A percentile compares a stretch with the other conserved stretches of the same genome.
Conservation (phyloP, 2,113 vertebrate genomes). For the Poecilia latipinna region DNA sequence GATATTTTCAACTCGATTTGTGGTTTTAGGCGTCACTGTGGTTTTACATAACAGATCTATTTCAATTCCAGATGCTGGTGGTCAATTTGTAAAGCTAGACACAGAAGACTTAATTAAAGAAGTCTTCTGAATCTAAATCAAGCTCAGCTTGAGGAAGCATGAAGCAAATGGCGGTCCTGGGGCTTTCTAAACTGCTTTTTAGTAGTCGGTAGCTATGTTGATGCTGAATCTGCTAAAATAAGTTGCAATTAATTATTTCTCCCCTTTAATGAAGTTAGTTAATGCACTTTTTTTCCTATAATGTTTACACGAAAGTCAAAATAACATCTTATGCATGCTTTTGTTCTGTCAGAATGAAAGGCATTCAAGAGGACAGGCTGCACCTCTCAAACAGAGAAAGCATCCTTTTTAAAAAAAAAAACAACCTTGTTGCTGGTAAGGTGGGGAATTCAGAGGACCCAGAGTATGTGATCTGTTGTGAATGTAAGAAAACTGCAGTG, state of each 20-base stretch:
- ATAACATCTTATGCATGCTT: too few species aligned
- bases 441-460: too few species aligned
- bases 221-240: background rate
- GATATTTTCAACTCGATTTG: background rate
- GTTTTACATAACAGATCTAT: background rate
- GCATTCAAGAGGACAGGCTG: too few species aligned
- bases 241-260: background rate
- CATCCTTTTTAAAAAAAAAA: too few species aligned
- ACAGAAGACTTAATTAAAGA: background rate
- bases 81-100: background rate
- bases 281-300: too few species aligned
- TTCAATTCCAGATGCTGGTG: background rate
- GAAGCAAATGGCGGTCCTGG: background rate
- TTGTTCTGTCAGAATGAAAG: too few species aligned
- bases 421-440: too few species aligned
- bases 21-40: background rate
- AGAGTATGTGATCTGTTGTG: too few species aligned
- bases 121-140: background rate
- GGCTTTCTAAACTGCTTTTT: background rate
- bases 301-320: too few species aligned
- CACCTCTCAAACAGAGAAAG: too few species aligned
- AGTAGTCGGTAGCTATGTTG: background rate
- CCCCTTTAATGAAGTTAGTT: too few species aligned
- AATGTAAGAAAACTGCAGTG: too few species aligned
- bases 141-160: background rate